Conservation (phyloP, 2,113 vertebrate genomes). For the Dinomys branickii region DNA sequence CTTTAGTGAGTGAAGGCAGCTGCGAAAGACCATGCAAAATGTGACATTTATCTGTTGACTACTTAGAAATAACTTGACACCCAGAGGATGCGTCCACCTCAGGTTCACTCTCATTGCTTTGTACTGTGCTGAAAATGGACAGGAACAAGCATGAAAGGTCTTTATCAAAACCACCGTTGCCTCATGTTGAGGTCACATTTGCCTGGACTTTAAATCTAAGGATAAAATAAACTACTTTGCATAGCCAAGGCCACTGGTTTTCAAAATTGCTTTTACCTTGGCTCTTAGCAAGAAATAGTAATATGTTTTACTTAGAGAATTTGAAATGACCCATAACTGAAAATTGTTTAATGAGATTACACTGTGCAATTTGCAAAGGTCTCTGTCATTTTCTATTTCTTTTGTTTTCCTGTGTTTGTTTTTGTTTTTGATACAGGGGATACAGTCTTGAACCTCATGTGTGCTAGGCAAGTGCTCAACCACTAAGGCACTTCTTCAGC, state of each 20-base stretch:
- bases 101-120: not conserved
- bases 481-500: not conserved
- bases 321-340: not conserved
- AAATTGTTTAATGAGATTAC: not conserved
- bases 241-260: not conserved
- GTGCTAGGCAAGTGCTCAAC: not conserved
- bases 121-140: constrained; percentile 12
- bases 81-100: not conserved
- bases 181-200: not conserved
- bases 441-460: not conserved
- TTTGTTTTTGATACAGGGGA: too few relatives aligned
- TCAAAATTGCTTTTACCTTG: not conserved
- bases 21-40: constrained; percentile 14
- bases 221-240: not conserved
- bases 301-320: not conserved
- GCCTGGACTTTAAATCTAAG: not conserved
- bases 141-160: not conserved
- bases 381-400: not conserved
- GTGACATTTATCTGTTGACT: constrained; percentile 55
- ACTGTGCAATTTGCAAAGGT: not conserved
- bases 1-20: constrained; percentile 40
- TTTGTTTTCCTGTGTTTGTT: not conserved
- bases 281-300: not conserved
- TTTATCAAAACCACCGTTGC: constrained; percentile 7
- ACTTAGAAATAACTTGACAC: constrained; percentile 37